Conservation (phyloP, 53 echinoderm and acorn worm species). For the Stichopus horrens region DNA sequence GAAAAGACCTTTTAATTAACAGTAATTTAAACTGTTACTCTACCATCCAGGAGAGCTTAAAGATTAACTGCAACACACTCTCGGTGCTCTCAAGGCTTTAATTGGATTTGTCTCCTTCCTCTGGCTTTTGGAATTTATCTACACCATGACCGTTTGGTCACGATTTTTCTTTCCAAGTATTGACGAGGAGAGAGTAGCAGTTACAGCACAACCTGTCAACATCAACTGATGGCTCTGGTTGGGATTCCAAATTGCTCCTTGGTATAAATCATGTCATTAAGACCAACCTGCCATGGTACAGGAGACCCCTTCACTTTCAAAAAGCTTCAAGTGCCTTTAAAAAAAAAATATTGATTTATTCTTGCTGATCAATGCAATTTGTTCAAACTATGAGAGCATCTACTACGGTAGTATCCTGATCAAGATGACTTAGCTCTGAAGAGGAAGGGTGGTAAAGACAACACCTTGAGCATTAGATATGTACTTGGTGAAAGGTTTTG, state of each 20-base stretch:
- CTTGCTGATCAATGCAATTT: conserved; percentile 4
- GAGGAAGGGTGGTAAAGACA: not conserved
- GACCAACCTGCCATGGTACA: not conserved
- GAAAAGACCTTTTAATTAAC: not conserved
- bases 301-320: not conserved
- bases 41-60: not conserved
- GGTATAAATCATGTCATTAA: conserved; percentile 1
- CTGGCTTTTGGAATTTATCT: not conserved
- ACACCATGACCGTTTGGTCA: not conserved
- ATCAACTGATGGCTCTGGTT: not conserved
- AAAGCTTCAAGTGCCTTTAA: not conserved
- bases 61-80: not conserved
- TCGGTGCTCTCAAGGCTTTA: not conserved
- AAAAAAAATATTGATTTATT: not conserved
- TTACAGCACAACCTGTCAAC: not conserved
- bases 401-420: not conserved
- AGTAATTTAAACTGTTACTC: not conserved
- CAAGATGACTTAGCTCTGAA: not conserved
- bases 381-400: not conserved
- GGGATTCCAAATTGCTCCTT: not conserved
- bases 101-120: not conserved
- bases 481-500: too few relatives aligned
- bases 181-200: not conserved
- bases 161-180: not conserved
- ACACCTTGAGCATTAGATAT: not conserved